Percentiles rank a stretch among this genome's conserved stretches.
Evolutionary conservation across 2,888 invertebrate genomes (phyloP).

Genomic region (Epirrhoe alternata): DNA sequence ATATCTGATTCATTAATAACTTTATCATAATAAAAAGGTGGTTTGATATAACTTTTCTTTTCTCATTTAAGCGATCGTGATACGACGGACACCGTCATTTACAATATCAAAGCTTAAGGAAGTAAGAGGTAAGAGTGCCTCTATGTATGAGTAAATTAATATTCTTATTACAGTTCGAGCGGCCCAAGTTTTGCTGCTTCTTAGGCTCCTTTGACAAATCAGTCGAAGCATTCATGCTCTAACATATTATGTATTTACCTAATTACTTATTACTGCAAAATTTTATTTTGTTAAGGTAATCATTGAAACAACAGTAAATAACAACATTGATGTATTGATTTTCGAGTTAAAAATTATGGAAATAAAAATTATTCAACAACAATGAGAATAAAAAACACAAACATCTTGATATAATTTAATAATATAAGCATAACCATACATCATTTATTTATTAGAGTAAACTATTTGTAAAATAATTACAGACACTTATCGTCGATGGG

Average conservation of each 20-base stretch:
- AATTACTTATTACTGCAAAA: too few species aligned
- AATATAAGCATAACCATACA: not conserved
- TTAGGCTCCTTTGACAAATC: not conserved
- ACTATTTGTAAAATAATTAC: conserved; percentile 50
- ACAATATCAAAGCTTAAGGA: not conserved
- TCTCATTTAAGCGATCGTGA: not conserved
- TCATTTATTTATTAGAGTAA: conserved; percentile 11
- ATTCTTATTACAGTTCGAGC: conserved; percentile 19
- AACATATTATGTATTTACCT: too few species aligned
- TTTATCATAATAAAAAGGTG: too few species aligned
- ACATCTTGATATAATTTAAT: not conserved
- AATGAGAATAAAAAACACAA: not conserved
- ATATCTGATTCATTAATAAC: too few species aligned
- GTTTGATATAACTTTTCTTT: too few species aligned
- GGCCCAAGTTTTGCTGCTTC: conserved; percentile 6
- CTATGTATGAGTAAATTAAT: conserved; percentile 24
- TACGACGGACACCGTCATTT: not conserved
- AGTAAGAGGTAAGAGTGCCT: conserved; percentile 12
- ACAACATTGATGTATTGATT: too few species aligned
- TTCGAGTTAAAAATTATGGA: too few species aligned
- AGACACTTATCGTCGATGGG: conserved; percentile 50
- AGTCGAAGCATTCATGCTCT: not conserved
- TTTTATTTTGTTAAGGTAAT: too few species aligned
- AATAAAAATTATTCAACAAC: too few species aligned
- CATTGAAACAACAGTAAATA: too few species aligned